These are phyloP conservation scores for Drusus annulatus DNA, from an alignment of 1,140 invertebrate species.

Conservation along the genomic window DNA sequence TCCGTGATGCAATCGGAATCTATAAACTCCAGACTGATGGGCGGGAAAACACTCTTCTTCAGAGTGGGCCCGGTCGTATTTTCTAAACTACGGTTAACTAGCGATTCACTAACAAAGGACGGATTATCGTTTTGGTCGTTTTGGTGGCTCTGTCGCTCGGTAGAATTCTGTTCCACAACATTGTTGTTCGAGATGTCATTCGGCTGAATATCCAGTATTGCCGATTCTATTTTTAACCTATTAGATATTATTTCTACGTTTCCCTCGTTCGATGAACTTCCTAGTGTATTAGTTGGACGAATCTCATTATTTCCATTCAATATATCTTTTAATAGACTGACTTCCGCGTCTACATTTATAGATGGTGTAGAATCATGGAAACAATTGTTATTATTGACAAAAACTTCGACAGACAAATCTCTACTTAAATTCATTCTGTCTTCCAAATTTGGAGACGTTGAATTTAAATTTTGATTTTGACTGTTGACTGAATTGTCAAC, in stretches of 20 bases:
- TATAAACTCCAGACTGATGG: slow-evolving; percentile 56
- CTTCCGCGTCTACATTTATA: slow-evolving; percentile 8
- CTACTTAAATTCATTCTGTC: slow-evolving; percentile 2
- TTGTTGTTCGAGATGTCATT: slow-evolving; percentile 23
- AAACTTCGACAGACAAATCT: not conserved
- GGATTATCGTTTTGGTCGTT: slow-evolving; percentile 38
- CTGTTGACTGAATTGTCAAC: not conserved
- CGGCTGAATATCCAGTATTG: not conserved
- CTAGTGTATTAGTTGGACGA: not conserved
- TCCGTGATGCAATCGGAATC: slow-evolving; percentile 55
- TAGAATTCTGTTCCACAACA: not conserved
- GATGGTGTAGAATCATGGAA: not conserved
- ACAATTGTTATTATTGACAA: slow-evolving; percentile 10
- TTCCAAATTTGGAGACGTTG: not conserved
- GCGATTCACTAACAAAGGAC: not conserved
- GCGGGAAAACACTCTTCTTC: slow-evolving; percentile 49
- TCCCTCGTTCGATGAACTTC: not conserved
- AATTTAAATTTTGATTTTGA: slow-evolving; percentile 2
- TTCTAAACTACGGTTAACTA: too few relatives aligned
- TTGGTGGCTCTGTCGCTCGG: not conserved
- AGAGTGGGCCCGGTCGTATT: not conserved
- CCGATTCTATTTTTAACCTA: not conserved
- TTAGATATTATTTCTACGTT: not conserved
- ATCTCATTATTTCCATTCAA: slow-evolving; percentile 18
- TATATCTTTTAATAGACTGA: slow-evolving; percentile 8